phyloP scores from a whole-genome alignment of 2,797 vertebrate genomes.

The Falco naumanni region DNA sequence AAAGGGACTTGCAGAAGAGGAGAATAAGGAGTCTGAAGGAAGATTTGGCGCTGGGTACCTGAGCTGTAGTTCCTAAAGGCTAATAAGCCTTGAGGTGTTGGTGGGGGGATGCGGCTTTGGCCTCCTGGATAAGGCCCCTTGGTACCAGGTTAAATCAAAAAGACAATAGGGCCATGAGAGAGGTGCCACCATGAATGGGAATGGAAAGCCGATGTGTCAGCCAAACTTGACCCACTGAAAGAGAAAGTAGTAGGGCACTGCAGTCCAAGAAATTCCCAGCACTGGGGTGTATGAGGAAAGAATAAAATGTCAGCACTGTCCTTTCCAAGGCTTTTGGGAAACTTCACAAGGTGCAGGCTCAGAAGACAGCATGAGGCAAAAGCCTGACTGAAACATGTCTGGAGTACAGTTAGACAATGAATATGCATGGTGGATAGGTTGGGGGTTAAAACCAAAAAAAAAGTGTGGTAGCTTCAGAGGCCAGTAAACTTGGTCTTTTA shows the following conservation, averaged over 20 bases:
- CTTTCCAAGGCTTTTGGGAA: neutral
- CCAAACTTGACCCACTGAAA: neutral
- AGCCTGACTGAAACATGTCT: neutral
- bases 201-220: neutral
- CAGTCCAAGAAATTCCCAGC: neutral
- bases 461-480: neutral
- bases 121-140: neutral
- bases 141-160: neutral
- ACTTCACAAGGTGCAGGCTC: neutral
- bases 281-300: neutral
- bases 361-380: neutral
- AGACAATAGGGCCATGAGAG: neutral
- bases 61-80: neutral
- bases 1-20: neutral
- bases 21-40: neutral
- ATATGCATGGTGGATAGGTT: neutral
- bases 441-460: neutral
- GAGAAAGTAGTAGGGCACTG: neutral
- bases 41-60: neutral
- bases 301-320: neutral
- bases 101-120: neutral
- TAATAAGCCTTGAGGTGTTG: neutral
- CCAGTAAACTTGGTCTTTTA: neutral
- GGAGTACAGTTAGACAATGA: neutral
- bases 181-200: rapidly evolving